Evolutionary conservation across 1,140 invertebrate genomes (phyloP).

Genomic region (Zaprionus camerounensis): DNA sequence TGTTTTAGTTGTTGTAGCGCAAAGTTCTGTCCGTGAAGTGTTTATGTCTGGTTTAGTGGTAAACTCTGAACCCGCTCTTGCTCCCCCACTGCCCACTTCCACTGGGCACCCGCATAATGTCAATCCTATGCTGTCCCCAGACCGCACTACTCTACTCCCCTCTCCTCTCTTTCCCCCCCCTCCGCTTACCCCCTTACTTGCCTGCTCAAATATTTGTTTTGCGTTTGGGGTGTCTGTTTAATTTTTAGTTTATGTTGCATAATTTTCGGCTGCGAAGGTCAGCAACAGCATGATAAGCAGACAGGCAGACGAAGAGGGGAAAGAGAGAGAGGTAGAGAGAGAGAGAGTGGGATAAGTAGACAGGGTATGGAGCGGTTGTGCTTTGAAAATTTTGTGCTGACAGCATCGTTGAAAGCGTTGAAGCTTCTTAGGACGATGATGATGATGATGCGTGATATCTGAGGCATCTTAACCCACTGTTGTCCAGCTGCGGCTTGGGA

Average conservation of each 20-base stretch:
- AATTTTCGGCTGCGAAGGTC: slow-evolving; percentile 55
- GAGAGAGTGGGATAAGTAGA: not conserved
- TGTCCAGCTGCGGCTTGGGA: slow-evolving; percentile 10
- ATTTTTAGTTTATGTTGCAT: slow-evolving; percentile 80
- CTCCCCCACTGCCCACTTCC: not conserved
- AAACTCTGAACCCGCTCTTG: not conserved
- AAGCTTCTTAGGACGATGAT: slow-evolving; percentile 2
- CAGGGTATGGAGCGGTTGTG: slow-evolving; percentile 12
- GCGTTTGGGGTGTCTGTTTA: slow-evolving; percentile 52
- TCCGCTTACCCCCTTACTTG: not conserved
- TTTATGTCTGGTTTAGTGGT: slow-evolving; percentile 73
- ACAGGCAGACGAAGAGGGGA: not conserved
- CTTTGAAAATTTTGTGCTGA: slow-evolving; percentile 45
- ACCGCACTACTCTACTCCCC: not conserved
- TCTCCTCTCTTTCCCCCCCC: not conserved
- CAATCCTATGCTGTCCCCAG: slow-evolving; percentile 15
- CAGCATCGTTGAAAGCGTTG: slow-evolving; percentile 37
- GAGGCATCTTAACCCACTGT: slow-evolving; percentile 17
- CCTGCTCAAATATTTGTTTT: slow-evolving; percentile 40
- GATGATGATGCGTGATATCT: slow-evolving; percentile 38
- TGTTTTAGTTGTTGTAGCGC: not conserved
- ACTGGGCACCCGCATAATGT: slow-evolving; percentile 32
- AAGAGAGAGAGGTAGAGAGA: not conserved
- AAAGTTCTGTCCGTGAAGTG: slow-evolving; percentile 53
- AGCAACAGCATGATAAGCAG: slow-evolving; percentile 31